Evolutionary conservation across 2,797 vertebrate species (phyloP).

Genomic region (Phoebastria nigripes): DNA sequence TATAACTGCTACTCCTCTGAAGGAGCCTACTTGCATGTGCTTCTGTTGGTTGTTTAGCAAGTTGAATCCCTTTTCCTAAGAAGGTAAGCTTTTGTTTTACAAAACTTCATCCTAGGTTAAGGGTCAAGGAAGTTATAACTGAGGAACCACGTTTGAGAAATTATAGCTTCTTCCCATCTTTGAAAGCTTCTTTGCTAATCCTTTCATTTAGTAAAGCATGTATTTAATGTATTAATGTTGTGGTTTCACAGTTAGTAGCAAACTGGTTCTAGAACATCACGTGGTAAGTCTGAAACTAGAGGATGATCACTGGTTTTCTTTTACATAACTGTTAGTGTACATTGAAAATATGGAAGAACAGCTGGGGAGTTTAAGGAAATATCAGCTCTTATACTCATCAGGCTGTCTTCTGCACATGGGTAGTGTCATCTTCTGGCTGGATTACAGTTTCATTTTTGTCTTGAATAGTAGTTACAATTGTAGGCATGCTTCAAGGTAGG

Average conservation of each 20-base stretch:
- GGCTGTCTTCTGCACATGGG: background rate
- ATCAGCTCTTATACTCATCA: background rate
- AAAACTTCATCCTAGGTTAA: background rate
- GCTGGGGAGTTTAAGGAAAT: background rate
- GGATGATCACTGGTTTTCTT: background rate
- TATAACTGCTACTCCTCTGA: background rate
- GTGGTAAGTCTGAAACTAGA: background rate
- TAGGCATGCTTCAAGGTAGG: background rate
- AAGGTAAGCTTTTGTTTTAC: background rate
- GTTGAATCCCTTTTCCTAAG: background rate
- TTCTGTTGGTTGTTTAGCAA: background rate
- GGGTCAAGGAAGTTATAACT: background rate
- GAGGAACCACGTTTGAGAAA: background rate
- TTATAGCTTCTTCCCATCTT: background rate
- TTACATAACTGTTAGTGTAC: background rate
- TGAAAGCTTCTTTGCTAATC: background rate
- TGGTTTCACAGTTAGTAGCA: slow-evolving; percentile 33
- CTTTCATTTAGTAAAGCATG: background rate
- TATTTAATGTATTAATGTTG: background rate
- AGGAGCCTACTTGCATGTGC: background rate
- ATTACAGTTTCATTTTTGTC: background rate
- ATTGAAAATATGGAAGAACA: background rate
- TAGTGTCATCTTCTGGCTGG: background rate
- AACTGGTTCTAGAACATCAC: background rate
- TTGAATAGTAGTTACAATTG: background rate